Conservation (phyloP, 30 jellyfish, hydroid and myxozoan species). For the Sanderia malayensis region DNA sequence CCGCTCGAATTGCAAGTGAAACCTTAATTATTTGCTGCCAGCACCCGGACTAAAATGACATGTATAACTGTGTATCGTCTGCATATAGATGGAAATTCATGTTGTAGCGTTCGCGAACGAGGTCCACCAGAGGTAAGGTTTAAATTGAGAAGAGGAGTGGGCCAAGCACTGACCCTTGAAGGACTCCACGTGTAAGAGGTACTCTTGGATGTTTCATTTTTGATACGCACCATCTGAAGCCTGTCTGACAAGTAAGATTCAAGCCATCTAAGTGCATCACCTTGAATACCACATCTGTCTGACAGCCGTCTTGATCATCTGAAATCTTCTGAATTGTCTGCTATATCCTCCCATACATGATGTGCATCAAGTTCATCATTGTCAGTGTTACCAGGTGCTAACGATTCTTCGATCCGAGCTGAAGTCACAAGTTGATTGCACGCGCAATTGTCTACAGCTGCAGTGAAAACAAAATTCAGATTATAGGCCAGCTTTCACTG, state of each 20-base stretch:
- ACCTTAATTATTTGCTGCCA: too few relatives aligned
- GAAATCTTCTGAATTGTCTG: too few relatives aligned
- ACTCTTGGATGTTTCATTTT: slow-evolving; percentile 39
- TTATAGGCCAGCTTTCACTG: neutral
- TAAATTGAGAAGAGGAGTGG: slow-evolving; percentile 43
- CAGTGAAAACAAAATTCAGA: neutral
- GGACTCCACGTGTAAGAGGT: slow-evolving; percentile 46
- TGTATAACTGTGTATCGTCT: slow-evolving; percentile 44
- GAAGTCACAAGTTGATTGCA: neutral
- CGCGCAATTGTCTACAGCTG: neutral
- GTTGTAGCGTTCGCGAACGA: slow-evolving; percentile 47
- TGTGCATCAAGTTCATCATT: too few relatives aligned
- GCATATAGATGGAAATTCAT: slow-evolving; percentile 51
- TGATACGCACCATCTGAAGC: slow-evolving; percentile 25
- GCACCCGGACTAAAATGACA: too few relatives aligned
- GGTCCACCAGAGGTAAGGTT: slow-evolving; percentile 43
- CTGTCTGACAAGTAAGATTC: slow-evolving; percentile 47
- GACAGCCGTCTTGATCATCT: slow-evolving; percentile 33
- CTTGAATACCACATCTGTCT: slow-evolving; percentile 30
- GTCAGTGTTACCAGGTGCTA: too few relatives aligned
- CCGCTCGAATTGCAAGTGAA: too few relatives aligned
- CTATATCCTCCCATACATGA: too few relatives aligned
- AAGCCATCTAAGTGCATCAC: slow-evolving; percentile 27
- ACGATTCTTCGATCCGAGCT: neutral
- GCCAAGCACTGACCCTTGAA: slow-evolving; percentile 52